Percentiles rank a stretch among this genome's conserved stretches.
Conservation (phyloP, 2,113 vertebrate genomes). For the Dipodomys spectabilis region DNA sequence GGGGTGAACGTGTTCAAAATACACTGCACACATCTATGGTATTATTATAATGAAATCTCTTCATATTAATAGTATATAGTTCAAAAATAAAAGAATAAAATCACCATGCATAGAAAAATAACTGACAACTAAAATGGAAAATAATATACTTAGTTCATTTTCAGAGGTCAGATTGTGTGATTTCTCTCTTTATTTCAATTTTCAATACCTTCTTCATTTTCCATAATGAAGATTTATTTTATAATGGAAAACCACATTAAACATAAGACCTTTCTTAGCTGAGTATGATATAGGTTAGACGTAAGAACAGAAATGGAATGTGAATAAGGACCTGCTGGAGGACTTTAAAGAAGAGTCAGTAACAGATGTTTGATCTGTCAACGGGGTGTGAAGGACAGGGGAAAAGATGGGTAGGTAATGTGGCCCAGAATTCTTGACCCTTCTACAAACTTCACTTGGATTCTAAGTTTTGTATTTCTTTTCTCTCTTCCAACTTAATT, state of each 20-base stretch:
- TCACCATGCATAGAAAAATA: neutral
- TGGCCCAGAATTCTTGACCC: neutral
- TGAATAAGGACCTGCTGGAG: neutral
- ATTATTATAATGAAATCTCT: too few relatives aligned
- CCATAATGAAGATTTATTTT: neutral
- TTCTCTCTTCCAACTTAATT: conserved; percentile 1
- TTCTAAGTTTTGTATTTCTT: conserved; percentile 21
- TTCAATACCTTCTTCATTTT: neutral
- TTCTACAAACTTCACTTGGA: neutral
- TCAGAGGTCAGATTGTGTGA: neutral
- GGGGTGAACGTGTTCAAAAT: too few relatives aligned
- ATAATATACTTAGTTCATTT: conserved; percentile 3
- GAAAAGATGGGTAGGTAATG: neutral
- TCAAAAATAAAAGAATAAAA: too few relatives aligned
- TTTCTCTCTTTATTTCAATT: conserved; percentile 25
- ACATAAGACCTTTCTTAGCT: conserved; percentile 17
- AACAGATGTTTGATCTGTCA: neutral
- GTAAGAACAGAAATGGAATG: neutral
- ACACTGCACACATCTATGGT: too few relatives aligned
- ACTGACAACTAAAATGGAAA: conserved; percentile 8
- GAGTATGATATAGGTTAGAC: neutral
- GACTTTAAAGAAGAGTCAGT: neutral
- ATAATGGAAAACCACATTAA: neutral
- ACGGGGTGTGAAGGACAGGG: neutral
- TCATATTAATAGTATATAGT: too few relatives aligned